Evolutionary conservation across 2,888 invertebrate species (phyloP), one percentile per base, ranked within the genome.

Genomic region (Bedellia somnulentella): DNA sequence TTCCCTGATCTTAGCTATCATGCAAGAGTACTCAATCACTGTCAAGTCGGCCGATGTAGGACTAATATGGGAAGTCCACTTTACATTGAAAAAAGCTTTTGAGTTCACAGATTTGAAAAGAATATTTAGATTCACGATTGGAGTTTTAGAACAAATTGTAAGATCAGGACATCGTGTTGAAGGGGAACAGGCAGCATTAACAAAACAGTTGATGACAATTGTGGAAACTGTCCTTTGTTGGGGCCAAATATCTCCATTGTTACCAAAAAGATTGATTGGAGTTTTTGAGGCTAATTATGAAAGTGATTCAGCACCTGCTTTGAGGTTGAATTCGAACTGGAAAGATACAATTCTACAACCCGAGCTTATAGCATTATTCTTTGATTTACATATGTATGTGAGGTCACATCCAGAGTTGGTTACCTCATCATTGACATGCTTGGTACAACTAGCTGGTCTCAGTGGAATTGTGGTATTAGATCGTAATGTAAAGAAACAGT

Each of bases 1-100:
- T 49, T 86, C 87, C 34, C 80, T 94, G 30, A 83, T 95, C 46
- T 78, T 85, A 32, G 85, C 90, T 6, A 73, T 95, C 27, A 84
- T 94, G 78, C 89, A 90, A 71, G 94, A 94, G 59, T 93, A 91
- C 68, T 87, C 90, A 5, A 88, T 83, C 16, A 89, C 91, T 3
- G 84, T 87, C 1, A 86, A 90, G 49, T 89, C 93, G 2, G 86
- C 91, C 17, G 91, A 91, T 61, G 86, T 92, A 8, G 92, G 93
- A 4, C 71, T 94, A 28, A 85, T 92, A 24, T 93, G 90, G 89
- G 92, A 92, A 59, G 82, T 86, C 18, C 93, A 95, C 61, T 85
- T 87, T 46, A 81, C 83, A 49, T 85, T 89, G 16, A 94, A 93
- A 59, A 85, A 84, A 45, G 82, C 86, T 24, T 94, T 95, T 71